These are phyloP conservation scores for Geotrypetes seraphini DNA, from an alignment of 2,797 vertebrate species.

Conservation along the genomic window DNA sequence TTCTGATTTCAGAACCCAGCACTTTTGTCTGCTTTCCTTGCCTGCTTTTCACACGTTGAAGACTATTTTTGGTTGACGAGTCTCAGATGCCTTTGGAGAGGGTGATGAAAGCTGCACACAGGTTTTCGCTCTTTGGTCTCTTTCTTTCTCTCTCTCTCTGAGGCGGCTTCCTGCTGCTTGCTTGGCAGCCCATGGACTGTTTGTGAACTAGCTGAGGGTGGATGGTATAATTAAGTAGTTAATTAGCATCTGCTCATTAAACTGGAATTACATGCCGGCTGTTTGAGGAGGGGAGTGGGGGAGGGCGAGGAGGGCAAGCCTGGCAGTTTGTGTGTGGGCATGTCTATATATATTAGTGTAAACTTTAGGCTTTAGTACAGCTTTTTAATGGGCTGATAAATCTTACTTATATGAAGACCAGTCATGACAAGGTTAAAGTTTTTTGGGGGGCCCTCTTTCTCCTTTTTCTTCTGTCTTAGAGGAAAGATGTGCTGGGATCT, in stretches of 20 bases:
- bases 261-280: neutral
- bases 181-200: slow-evolving; percentile 25
- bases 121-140: slow-evolving; percentile 1
- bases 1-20: slow-evolving; percentile 17
- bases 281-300: neutral
- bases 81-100: slow-evolving; percentile 43
- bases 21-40: slow-evolving; percentile 19
- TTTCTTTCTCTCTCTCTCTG: slow-evolving; percentile 23
- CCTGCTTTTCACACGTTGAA: slow-evolving; percentile 34
- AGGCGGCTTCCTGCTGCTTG: slow-evolving; percentile 14
- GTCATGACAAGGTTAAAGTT: too few species aligned
- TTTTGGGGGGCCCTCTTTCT: too few species aligned
- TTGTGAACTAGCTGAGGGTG: slow-evolving; percentile 8
- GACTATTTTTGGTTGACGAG: slow-evolving; percentile 49
- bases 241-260: slow-evolving; percentile 9
- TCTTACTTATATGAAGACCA: too few species aligned
- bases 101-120: slow-evolving; percentile 22
- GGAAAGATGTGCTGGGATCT: too few species aligned
- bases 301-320: rapidly evolving
- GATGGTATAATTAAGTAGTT: slow-evolving; percentile 7
- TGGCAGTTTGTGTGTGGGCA: neutral
- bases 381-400: too few species aligned
- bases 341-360: too few species aligned
- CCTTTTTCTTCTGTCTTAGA: too few species aligned
- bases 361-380: too few species aligned